Base-by-base conservation (phyloP, 2,797 vertebrate genomes). In the Knipowitschia caucasica region DNA sequence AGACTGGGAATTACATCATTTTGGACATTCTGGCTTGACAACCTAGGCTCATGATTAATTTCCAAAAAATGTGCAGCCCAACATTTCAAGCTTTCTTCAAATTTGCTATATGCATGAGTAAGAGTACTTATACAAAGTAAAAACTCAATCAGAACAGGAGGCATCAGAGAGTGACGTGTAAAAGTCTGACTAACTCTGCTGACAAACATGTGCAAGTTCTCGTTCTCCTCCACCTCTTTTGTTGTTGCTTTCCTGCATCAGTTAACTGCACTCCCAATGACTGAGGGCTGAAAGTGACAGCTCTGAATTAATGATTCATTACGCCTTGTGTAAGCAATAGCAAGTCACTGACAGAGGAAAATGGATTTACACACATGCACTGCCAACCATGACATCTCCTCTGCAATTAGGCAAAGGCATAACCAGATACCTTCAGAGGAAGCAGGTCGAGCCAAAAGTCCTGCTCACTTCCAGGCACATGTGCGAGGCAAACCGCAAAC, bases 301-400 rank as follows among this genome's bases (percentile, higher is more conserved):
- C 64, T 18, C 58, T 56, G 60, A 82, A 89, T 88, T 80, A 90
- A 89, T 90, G 84, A 75, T 85, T 86, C 88, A 86, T 88, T 85
- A 86, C 65, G 61, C 70, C 59, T 70, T 79, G 66, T 81, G 74
- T 87, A 89, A 88, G 86, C 84, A 85, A 83, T 57, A 75, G 69
- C 50, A 42, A 78, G 56, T 46, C 51, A 29, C 64, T 57, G 80
- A 85, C 69, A 72, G 70, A 60, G 59, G 71, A 71, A 79, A 89
- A 84, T 85, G 73, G 80, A 84, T 84, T 84, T 67, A 69, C 53
- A 74, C 66, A 64, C 63, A 68, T 69, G 61, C 55, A 56, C 14
- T 9, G 71, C 82, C 80, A 83, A 77, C 68, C 73, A 84, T 79
- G 82, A 82, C 79, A 79, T 81, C 59, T 57, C 30, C 58, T 51